Percentiles rank a stretch among this genome's conserved stretches.
phyloP scores from a whole-genome alignment of 2,888 invertebrate genomes.

The Macrosoma leucophasiata region DNA sequence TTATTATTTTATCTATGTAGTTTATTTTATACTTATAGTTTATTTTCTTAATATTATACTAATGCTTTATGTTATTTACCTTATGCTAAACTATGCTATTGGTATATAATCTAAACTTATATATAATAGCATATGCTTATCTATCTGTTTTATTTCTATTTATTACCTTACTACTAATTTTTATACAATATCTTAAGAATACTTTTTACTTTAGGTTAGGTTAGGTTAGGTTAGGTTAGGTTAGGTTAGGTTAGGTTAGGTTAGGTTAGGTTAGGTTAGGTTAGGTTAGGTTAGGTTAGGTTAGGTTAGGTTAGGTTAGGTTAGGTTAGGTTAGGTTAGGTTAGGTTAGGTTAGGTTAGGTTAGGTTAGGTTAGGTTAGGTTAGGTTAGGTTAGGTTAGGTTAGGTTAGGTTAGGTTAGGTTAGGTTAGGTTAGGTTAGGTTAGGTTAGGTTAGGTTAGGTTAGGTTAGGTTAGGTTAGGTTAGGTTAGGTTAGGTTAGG shows the following conservation, averaged over 20 bases:
- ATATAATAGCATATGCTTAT: too few relatives aligned
- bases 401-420: slow-evolving; percentile 17
- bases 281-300: slow-evolving; percentile 25
- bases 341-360: slow-evolving; percentile 20
- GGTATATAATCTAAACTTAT: too few relatives aligned
- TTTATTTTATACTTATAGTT: too few relatives aligned
- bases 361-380: slow-evolving; percentile 20
- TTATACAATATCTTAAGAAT: too few relatives aligned
- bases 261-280: slow-evolving; percentile 22
- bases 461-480: slow-evolving; percentile 23
- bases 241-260: slow-evolving; percentile 27
- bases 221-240: slow-evolving; percentile 25
- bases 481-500: slow-evolving; percentile 23
- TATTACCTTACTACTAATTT: too few relatives aligned
- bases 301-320: slow-evolving; percentile 25
- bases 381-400: slow-evolving; percentile 19
- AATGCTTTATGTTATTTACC: too few relatives aligned
- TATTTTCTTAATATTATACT: too few relatives aligned
- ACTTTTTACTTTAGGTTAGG: slow-evolving; percentile 14
- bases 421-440: slow-evolving; percentile 18
- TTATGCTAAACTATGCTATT: too few relatives aligned
- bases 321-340: slow-evolving; percentile 21
- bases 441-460: slow-evolving; percentile 16
- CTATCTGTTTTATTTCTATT: too few relatives aligned
- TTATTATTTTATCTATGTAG: too few relatives aligned